These are phyloP conservation scores for Papilio helenus DNA, from an alignment of 1,140 invertebrate species.

Conservation along the genomic window DNA sequence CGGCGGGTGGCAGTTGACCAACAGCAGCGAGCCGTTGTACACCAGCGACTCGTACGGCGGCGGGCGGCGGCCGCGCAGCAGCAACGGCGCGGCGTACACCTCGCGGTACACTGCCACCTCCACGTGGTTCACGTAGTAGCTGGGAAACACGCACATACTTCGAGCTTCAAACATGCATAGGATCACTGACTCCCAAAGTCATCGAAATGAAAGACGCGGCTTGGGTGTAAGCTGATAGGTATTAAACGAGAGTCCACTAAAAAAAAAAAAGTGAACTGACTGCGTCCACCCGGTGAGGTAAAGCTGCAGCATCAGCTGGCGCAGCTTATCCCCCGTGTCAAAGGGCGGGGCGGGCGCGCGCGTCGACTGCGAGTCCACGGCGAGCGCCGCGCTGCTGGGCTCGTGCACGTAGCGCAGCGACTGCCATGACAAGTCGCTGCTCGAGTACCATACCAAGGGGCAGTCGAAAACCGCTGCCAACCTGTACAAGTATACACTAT, in stretches of 20 bases:
- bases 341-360: slow-evolving; percentile 30
- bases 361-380: slow-evolving; percentile 39
- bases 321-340: slow-evolving; percentile 42
- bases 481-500: slow-evolving; percentile 38
- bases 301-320: slow-evolving; percentile 46
- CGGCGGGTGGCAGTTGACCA: slow-evolving; percentile 56
- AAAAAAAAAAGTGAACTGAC: slow-evolving; percentile 47
- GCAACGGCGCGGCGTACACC: slow-evolving; percentile 46
- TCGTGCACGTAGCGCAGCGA: slow-evolving; percentile 51
- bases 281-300: slow-evolving; percentile 48
- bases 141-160: slow-evolving; percentile 28
- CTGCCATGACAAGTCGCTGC: slow-evolving; percentile 51
- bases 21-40: slow-evolving; percentile 53
- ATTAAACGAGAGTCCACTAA: not conserved
- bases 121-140: slow-evolving; percentile 51
- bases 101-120: slow-evolving; percentile 53
- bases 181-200: too few relatives aligned
- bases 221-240: too few relatives aligned
- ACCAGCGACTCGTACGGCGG: slow-evolving; percentile 50
- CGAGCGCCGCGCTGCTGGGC: slow-evolving; percentile 42
- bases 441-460: slow-evolving; percentile 56
- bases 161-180: not conserved
- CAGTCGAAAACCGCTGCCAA: slow-evolving; percentile 55
- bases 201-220: too few relatives aligned
- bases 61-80: slow-evolving; percentile 42